phyloP scores from a whole-genome alignment of 2,113 vertebrate species.

The Capricornis sumatraensis region DNA sequence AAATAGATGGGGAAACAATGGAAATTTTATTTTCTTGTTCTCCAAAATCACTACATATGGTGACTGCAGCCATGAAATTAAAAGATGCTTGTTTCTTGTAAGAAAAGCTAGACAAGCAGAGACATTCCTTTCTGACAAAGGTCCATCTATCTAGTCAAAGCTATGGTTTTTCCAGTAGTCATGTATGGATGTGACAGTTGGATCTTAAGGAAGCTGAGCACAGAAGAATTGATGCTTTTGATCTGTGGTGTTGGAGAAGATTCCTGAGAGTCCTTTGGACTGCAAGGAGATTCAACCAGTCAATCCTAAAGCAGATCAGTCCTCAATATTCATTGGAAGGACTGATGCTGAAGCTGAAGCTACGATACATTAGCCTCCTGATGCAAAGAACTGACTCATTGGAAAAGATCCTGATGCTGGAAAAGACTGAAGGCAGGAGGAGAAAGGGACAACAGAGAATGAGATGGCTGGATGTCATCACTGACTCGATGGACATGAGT shows the following conservation, averaged over 20 bases:
- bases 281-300: neutral
- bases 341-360: neutral
- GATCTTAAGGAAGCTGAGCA: neutral
- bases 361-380: fast-evolving
- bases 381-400: neutral
- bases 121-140: neutral
- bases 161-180: neutral
- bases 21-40: neutral
- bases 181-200: neutral
- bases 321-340: neutral
- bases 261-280: neutral
- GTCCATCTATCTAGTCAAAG: neutral
- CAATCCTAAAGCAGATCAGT: neutral
- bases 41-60: neutral
- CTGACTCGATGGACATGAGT: neutral
- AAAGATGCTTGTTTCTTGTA: neutral
- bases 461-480: neutral
- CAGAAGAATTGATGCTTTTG: neutral
- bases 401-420: neutral
- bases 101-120: neutral
- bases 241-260: neutral
- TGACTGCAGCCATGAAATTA: neutral
- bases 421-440: neutral
- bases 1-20: neutral
- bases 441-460: neutral